phyloP scores from a whole-genome alignment of 2,797 vertebrate species.

The Sparus aurata region DNA sequence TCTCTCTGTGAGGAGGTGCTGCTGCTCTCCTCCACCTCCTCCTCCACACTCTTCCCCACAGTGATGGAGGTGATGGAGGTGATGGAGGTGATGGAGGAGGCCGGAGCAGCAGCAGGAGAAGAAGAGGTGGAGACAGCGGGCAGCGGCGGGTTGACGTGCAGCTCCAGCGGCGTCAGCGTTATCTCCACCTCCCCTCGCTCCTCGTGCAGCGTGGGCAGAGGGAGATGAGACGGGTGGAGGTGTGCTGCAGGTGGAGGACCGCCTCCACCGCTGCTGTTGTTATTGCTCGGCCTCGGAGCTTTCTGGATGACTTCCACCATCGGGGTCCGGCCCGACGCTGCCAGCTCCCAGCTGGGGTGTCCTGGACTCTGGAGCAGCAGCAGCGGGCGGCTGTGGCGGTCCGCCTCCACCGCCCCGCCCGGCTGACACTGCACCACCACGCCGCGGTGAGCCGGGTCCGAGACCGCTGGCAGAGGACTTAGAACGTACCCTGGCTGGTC shows the following conservation, averaged over 20 bases:
- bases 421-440: conserved; percentile 77
- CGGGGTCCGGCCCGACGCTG: conserved; percentile 58
- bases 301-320: conserved; percentile 87
- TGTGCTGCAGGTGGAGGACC: conserved; percentile 16
- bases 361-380: conserved; percentile 69
- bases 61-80: conserved; percentile 6
- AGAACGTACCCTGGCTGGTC: conserved; percentile 77
- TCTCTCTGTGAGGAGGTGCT: conserved; percentile 42
- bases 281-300: conserved; percentile 68
- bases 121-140: conserved; percentile 27
- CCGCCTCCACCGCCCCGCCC: conserved; percentile 3
- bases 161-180: conserved; percentile 78
- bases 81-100: conserved; percentile 14
- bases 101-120: conserved; percentile 7
- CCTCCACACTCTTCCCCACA: conserved; percentile 20
- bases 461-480: conserved; percentile 67
- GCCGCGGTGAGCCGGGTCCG: conserved; percentile 60
- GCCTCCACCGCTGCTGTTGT: conserved; percentile 17
- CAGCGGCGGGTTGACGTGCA: conserved; percentile 22
- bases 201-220: conserved; percentile 71
- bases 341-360: conserved; percentile 72
- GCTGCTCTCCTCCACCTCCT: conserved; percentile 15
- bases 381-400: conserved; percentile 56
- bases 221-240: conserved; percentile 34
- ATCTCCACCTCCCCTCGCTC: conserved; percentile 80